phyloP scores from a whole-genome alignment of 2,113 vertebrate species.

The Amblyornis subalaris region DNA sequence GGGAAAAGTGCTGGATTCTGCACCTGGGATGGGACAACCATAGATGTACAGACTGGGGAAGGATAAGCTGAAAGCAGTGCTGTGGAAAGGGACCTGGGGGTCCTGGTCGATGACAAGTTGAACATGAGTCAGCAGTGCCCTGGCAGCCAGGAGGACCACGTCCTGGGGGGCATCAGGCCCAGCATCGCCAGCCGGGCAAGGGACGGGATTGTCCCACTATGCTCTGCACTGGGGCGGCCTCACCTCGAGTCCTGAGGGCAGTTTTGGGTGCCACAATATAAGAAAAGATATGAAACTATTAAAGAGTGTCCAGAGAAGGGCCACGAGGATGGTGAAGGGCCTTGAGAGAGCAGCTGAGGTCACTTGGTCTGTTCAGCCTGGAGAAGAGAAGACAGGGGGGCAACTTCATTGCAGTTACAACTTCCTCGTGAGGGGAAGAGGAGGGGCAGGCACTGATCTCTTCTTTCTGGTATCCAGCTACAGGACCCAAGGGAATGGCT shows the following conservation, averaged over 20 bases:
- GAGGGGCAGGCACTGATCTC: neutral
- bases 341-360: neutral
- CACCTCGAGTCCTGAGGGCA: neutral
- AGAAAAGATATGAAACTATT: fast-evolving
- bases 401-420: neutral
- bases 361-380: neutral
- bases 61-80: neutral
- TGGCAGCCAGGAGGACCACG: neutral
- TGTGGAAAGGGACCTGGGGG: fast-evolving
- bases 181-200: neutral
- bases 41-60: neutral
- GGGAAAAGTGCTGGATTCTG: neutral
- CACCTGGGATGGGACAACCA: neutral
- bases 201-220: neutral
- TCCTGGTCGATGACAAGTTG: fast-evolving
- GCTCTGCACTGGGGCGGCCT: fast-evolving
- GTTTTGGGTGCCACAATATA: neutral
- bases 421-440: fast-evolving
- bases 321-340: fast-evolving
- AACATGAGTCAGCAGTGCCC: neutral
- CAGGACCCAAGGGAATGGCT: neutral
- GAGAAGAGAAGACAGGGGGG: neutral
- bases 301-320: fast-evolving
- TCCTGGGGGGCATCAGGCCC: neutral
- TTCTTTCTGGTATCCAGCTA: neutral